These are phyloP conservation scores for Petaurus breviceps DNA, from an alignment of 2,113 vertebrate species.

Conservation along the genomic window DNA sequence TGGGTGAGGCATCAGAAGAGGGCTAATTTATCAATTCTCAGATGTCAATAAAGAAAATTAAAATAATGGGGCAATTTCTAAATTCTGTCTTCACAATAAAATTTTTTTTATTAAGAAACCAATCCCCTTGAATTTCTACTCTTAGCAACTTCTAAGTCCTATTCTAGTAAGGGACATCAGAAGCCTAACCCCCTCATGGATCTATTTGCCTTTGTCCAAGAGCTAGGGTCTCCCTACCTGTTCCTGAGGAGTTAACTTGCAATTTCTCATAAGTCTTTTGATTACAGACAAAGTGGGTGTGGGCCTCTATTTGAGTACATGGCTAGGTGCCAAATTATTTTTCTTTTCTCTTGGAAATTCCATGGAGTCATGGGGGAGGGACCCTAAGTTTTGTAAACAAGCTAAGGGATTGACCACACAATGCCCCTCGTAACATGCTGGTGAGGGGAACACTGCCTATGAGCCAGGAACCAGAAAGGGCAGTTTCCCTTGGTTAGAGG, in stretches of 20 bases:
- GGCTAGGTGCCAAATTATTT: background rate
- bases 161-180: background rate
- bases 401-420: background rate
- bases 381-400: background rate
- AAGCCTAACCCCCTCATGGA: background rate
- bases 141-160: too few species aligned
- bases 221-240: background rate
- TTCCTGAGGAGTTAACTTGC: background rate
- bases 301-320: background rate
- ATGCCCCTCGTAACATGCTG: background rate
- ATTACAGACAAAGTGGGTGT: background rate
- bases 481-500: background rate
- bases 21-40: background rate
- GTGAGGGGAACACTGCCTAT: background rate
- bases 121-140: background rate
- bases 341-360: background rate
- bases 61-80: background rate
- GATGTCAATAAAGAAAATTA: background rate
- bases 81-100: background rate
- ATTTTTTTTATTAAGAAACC: background rate
- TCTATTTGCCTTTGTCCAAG: background rate
- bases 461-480: background rate
- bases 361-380: slow-evolving; percentile 12
- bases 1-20: background rate
- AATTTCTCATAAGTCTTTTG: background rate